phyloP scores from a whole-genome alignment of 2,797 vertebrate genomes.

The Semotilus atromaculatus region DNA sequence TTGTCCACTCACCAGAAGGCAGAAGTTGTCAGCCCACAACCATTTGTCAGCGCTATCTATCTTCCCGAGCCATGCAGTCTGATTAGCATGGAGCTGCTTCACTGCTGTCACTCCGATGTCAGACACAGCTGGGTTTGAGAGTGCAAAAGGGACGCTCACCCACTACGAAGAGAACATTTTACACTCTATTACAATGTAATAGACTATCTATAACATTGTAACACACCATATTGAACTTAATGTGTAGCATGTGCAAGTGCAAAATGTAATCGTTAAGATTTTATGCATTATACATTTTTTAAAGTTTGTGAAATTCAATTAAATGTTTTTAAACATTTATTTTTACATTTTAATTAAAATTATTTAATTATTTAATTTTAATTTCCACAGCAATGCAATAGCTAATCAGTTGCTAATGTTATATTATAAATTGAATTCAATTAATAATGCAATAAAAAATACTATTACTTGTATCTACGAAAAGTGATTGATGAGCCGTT shows the following conservation, averaged over 20 bases:
- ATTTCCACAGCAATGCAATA: background rate
- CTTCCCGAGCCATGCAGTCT: constrained; percentile 91
- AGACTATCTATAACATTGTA: constrained; percentile 3
- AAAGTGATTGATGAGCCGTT: constrained; percentile 2
- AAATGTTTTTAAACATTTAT: background rate
- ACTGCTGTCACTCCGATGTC: constrained; percentile 91
- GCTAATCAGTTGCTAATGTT: background rate
- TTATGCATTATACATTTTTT: background rate
- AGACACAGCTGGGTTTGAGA: constrained; percentile 90
- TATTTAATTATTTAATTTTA: background rate
- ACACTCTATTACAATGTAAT: background rate
- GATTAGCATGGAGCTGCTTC: constrained; percentile 78
- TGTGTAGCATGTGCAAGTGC: background rate
- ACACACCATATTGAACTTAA: background rate
- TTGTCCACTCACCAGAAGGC: constrained; percentile 85
- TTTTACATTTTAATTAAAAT: background rate
- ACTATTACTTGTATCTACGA: constrained; percentile 7
- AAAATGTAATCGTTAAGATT: background rate
- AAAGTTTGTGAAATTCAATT: background rate
- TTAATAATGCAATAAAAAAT: background rate
- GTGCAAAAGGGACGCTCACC: constrained; percentile 94
- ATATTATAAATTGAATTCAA: background rate
- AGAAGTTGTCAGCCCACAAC: constrained; percentile 94
- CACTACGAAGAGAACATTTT: constrained; percentile 78
- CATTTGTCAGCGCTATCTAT: constrained; percentile 81